Evolutionary conservation across 2,113 vertebrate species (phyloP).

Genomic region (Phylloscopus whistleri): DNA sequence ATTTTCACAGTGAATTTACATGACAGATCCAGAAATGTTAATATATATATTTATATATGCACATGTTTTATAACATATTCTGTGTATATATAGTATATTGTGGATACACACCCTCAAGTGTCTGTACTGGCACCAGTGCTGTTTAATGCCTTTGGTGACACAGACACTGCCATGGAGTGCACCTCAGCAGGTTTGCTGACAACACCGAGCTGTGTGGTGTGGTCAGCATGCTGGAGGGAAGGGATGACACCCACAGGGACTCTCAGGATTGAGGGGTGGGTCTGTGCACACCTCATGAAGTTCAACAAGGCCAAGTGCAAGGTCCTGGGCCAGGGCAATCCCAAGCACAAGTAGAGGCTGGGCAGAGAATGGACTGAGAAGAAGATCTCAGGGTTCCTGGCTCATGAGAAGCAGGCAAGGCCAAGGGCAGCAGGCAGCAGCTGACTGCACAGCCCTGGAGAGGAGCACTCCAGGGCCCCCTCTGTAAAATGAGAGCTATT

Average conservation of each 20-base stretch:
- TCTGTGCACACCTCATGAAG: neutral
- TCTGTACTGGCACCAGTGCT: neutral
- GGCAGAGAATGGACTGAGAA: neutral
- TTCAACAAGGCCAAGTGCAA: neutral
- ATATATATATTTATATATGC: neutral
- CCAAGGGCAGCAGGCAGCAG: neutral
- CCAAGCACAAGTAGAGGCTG: neutral
- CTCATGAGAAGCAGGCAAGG: neutral
- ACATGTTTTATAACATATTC: neutral
- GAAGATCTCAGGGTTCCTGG: neutral
- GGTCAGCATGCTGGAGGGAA: accelerated
- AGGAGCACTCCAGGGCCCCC: neutral
- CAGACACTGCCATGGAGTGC: accelerated
- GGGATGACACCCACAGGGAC: neutral
- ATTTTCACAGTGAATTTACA: neutral
- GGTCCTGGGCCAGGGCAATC: neutral
- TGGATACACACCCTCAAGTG: neutral
- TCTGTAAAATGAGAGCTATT: neutral
- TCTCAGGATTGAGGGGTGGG: too few relatives aligned
- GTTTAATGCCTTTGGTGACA: neutral
- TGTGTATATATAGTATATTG: neutral
- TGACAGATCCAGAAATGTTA: neutral
- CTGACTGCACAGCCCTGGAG: neutral
- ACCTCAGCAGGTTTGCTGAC: neutral
- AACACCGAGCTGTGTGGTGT: neutral